Evolutionary conservation across 2,888 invertebrate species (phyloP), one percentile per base, ranked within the genome.

Genomic region (Celastrina argiolus): DNA sequence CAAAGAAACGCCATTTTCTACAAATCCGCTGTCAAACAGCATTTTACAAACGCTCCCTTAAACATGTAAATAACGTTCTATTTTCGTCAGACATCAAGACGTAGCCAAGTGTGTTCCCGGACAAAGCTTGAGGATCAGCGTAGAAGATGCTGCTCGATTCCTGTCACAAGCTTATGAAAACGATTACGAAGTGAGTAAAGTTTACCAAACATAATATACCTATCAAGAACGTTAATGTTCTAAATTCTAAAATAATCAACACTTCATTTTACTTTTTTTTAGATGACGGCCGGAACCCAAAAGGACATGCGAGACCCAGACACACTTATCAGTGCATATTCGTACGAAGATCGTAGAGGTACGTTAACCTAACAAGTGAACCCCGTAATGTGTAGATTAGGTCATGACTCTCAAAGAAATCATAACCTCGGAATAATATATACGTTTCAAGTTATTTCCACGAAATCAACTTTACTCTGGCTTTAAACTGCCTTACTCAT

Each of bases 41-140:
- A n/a, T n/a, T n/a, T n/a, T n/a, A n/a, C n/a, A n/a, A n/a, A n/a
- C n/a, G n/a, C n/a, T n/a, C n/a, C n/a, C n/a, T n/a, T n/a, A 36
- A 36, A 1, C 6, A 12, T 36, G 10, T 36, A 36, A 36, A 36
- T 36, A 36, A 8, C 8, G 10, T 3, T 36, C 10, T 36, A 1
- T 12, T 7, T 36, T 45, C 74, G 71, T 42, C 74, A 92, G 92
- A 6, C 90, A 91, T 69, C 88, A 87, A 76, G 91, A 91, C 69
- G 88, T 89, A 1, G 75, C 81, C 0, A 91, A 92, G 72, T 94
- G 94, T 80, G 85, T 92, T 70, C 93, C 94, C 0, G 94, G 93
- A 31, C 91, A 93, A 78, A 92, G 88, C 63, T 79, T 93, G 2
- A 88, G 89, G 70, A 89, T 91, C 69, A 88, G 81, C 68, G 82